Percentiles rank a stretch among this genome's conserved stretches.
These are phyloP conservation scores for Cyprinodon diabolis DNA, from an alignment of 2,797 vertebrate species.

Conservation along the genomic window DNA sequence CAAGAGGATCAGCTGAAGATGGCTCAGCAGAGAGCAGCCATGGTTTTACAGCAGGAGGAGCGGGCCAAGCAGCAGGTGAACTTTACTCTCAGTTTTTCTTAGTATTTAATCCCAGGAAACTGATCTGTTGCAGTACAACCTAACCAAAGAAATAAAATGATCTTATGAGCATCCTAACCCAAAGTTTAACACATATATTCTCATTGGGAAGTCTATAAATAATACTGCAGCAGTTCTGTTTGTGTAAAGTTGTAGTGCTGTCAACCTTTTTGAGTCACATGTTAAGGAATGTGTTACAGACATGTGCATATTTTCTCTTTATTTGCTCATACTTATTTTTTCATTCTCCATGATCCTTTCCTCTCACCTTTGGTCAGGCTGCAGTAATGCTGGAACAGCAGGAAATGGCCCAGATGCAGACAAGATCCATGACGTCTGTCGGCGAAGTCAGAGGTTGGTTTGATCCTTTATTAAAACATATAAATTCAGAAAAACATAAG, in stretches of 20 bases:
- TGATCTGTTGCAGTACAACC: too few species aligned
- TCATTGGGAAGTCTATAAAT: too few species aligned
- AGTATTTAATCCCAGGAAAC: background rate
- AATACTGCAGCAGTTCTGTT: too few species aligned
- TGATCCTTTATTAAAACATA: background rate
- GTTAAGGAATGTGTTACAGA: too few species aligned
- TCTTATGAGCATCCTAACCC: too few species aligned
- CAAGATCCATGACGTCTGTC: slow-evolving; percentile 64
- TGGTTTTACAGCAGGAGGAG: slow-evolving; percentile 88
- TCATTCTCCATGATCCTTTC: background rate
- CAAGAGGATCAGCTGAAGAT: slow-evolving; percentile 89
- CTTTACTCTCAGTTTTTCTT: background rate
- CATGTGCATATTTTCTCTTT: background rate
- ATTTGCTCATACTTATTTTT: background rate
- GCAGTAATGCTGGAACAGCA: slow-evolving; percentile 88
- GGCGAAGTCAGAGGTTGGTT: slow-evolving; percentile 65
- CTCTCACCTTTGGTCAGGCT: slow-evolving; percentile 68
- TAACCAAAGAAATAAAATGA: too few species aligned
- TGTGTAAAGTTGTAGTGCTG: too few species aligned
- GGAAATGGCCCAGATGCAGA: slow-evolving; percentile 83
- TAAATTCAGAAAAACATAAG: background rate
- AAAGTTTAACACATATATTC: too few species aligned
- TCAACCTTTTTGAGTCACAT: too few species aligned
- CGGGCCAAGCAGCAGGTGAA: slow-evolving; percentile 78
- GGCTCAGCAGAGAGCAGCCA: slow-evolving; percentile 86